These are phyloP conservation scores for Endomychus coccineus DNA, from an alignment of 2,888 invertebrate species.

Conservation along the genomic window DNA sequence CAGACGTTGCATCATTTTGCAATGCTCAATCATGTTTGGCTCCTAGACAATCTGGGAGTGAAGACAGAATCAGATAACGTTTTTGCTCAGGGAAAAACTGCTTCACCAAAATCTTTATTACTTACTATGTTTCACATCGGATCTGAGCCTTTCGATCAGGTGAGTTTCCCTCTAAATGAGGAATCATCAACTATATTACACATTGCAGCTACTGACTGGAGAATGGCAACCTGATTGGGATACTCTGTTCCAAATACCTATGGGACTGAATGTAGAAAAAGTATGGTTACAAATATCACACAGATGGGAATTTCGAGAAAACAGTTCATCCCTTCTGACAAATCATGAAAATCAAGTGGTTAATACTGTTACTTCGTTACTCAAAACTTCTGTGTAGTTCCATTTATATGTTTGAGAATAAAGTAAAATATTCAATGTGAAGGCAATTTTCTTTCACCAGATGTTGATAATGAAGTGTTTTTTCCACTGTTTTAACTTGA, in stretches of 20 bases:
- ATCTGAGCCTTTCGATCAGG: conserved; percentile 67
- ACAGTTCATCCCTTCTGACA: conserved; percentile 29
- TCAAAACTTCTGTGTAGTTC: conserved; percentile 26
- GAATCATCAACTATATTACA: conserved; percentile 1
- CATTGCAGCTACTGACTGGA: conserved; percentile 44
- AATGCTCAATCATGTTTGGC: conserved; percentile 60
- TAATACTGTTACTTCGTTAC: conserved; percentile 29
- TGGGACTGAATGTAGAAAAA: conserved; percentile 45
- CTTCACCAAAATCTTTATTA: conserved; percentile 49
- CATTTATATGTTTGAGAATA: too few relatives aligned
- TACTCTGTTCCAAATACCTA: conserved; percentile 43
- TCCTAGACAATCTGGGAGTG: conserved; percentile 53
- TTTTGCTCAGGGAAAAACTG: too few relatives aligned
- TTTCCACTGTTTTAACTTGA: too few relatives aligned
- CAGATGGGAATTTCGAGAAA: conserved; percentile 47
- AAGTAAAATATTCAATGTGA: too few relatives aligned
- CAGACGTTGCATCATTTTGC: conserved; percentile 66
- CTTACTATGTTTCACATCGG: conserved; percentile 78
- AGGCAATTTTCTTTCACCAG: too few relatives aligned
- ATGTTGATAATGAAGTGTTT: too few relatives aligned
- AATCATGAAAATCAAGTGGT: conserved; percentile 36
- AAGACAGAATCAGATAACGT: conserved; percentile 38
- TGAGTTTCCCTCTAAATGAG: conserved; percentile 29
- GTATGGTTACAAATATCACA: conserved; percentile 45
- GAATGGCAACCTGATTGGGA: conserved; percentile 48